Percentiles rank a stretch among this genome's conserved stretches.
Evolutionary conservation across 1,140 invertebrate species (phyloP).

Genomic region (Ips nitidus): DNA sequence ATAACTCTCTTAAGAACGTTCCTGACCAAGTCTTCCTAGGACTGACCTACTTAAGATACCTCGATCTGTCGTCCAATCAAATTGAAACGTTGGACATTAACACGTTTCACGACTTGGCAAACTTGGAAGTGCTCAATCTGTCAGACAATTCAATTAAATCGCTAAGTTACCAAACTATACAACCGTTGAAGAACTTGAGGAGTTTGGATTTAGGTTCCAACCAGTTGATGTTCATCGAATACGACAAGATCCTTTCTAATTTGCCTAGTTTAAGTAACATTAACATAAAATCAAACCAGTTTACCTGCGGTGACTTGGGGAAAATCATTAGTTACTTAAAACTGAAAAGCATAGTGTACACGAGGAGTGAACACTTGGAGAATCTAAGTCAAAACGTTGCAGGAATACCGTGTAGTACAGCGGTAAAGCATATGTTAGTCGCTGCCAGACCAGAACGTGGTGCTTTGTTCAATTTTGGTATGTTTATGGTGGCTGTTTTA

Average conservation of each 20-base stretch:
- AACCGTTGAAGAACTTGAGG: conserved; percentile 40
- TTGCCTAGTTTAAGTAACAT: conserved; percentile 43
- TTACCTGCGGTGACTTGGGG: conserved; percentile 44
- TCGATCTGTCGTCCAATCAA: conserved; percentile 43
- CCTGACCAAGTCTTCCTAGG: conserved; percentile 31
- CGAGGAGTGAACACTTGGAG: conserved; percentile 42
- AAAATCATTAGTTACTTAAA: conserved; percentile 45
- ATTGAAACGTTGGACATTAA: conserved; percentile 17
- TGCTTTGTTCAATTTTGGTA: conserved; percentile 27
- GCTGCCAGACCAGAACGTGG: not conserved
- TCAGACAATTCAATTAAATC: conserved; percentile 42
- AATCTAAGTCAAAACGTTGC: conserved; percentile 46
- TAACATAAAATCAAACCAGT: conserved; percentile 45
- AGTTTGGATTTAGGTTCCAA: conserved; percentile 45
- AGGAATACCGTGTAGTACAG: conserved; percentile 46
- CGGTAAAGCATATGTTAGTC: conserved; percentile 9
- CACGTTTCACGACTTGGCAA: conserved; percentile 39
- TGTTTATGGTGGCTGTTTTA: conserved; percentile 26
- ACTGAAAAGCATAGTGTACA: conserved; percentile 43
- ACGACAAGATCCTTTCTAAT: conserved; percentile 42
- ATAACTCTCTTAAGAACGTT: conserved; percentile 37
- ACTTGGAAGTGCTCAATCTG: conserved; percentile 45
- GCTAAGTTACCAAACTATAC: conserved; percentile 40
- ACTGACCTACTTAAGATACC: conserved; percentile 34
- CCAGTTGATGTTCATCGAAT: conserved; percentile 43